Evolutionary conservation across 1,140 invertebrate genomes (phyloP), one percentile per base, ranked within the genome.

Genomic region (Aphaenogaster floridana): DNA sequence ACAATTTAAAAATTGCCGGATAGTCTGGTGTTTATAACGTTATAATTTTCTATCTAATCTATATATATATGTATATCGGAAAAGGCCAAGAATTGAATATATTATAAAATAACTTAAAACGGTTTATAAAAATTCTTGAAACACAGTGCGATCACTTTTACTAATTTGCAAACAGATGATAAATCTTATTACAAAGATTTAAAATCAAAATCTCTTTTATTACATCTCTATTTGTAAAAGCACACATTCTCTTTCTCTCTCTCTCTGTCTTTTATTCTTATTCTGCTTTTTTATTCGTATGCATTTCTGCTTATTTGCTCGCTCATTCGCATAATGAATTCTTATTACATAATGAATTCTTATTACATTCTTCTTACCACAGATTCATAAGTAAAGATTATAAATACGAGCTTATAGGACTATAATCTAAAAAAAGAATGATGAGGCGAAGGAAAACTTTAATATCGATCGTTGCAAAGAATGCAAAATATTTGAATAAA

Each of bases 401-500:
- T 45, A 74, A 57, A 76, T 76, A 59, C 28, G 21, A 3, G 5
- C n/a, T 63, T 45, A 15, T 42, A 54, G 13, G 34, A 17, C 0
- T 83, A 34, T 36, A 8, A 76, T 48, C 7, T 9, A 39, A 15
- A 74, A 61, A 39, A n/a, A 57, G 15, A 50, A 17, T 7, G 8
- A n/a, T 28, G 13, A 72, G 68, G 34, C 15, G 1, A 28, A 45
- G 52, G 17, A 42, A 57, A 28, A 36, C 1, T 71, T 71, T 81
- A 81, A 61, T 83, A 74, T 76, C 11, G 54, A 76, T 71, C 17
- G 15, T 72, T 71, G 11, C 15, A n/a, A 81, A 34, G 42, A 71
- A 81, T 34, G 79, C 15, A 72, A 81, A 45, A 57, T 72, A 54
- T 72, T 83, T 50, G 28, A 48, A 84, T 59, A 61, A 76, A 36